Evolutionary conservation across 2,888 invertebrate genomes (phyloP), one percentile per base, ranked within the genome.

Genomic region (Tiphia femorata): DNA sequence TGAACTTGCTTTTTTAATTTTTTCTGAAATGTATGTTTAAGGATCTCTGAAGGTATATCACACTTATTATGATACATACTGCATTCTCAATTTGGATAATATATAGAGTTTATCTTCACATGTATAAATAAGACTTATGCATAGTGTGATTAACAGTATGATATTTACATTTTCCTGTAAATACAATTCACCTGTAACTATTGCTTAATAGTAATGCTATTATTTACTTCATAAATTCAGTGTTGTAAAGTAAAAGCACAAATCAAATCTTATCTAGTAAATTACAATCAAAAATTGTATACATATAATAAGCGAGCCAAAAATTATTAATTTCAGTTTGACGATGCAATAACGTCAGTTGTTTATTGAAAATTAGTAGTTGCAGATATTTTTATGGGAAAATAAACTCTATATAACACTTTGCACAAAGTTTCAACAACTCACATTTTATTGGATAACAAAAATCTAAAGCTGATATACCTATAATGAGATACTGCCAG

Each of bases 401-500:
- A 65, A 63, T 63, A 44, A 61, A 58, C 63, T 62, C 50, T 61
- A 56, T 47, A 49, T 54, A 42, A 47, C 23, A 19, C 27, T 41
- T 42, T 50, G 42, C 60, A 61, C 51, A 62, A 56, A 54, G 30
- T 52, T 21, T 43, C 14, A 41, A 49, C 30, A 49, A 51, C 20
- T 57, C n/a, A 3, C 4, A 8, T 17, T 44, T 33, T 37, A 16
- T 17, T 47, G 33, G 16, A 38, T 41, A 40, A 38, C 6, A 30
- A 57, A 44, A 59, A 43, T 50, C 46, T 37, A 53, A 49, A 65
- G 59, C 58, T 49, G 58, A 47, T 58, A 58, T 52, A 64, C 60
- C 58, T 72, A 59, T 49, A 69, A 66, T 62, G 58, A 67, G 60
- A 61, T 73, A 73, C 73, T 75, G 73, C 76, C 75, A 71, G 72